Conservation (phyloP, 2,888 invertebrate genomes). For the Argyra leucocephala region DNA sequence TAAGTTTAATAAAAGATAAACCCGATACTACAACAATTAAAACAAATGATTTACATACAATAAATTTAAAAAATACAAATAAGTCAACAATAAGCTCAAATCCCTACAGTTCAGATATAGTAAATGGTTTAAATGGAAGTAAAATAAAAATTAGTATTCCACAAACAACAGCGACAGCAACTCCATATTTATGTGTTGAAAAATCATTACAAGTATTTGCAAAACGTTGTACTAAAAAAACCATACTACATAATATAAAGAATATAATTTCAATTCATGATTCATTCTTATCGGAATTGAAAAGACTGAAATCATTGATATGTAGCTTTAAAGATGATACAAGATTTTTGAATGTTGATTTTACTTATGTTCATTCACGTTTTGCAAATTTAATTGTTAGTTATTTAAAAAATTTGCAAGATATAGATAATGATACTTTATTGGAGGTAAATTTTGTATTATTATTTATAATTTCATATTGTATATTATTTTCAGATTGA, state of each 20-base stretch:
- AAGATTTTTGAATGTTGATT: slow-evolving; percentile 54
- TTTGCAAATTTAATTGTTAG: slow-evolving; percentile 54
- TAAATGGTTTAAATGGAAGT: slow-evolving; percentile 21
- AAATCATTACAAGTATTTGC: slow-evolving; percentile 58
- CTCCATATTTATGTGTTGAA: slow-evolving; percentile 50
- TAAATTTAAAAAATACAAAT: slow-evolving; percentile 18
- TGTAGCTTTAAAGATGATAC: slow-evolving; percentile 59
- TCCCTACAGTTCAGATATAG: slow-evolving; percentile 18
- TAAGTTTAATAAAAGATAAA: slow-evolving; percentile 21
- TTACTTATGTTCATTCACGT: slow-evolving; percentile 56
- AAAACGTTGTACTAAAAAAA: slow-evolving; percentile 56
- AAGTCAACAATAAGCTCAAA: slow-evolving; percentile 16
- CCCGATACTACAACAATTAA: neutral
- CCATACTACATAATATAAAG: slow-evolving; percentile 50
- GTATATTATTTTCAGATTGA: slow-evolving; percentile 25
- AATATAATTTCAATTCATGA: slow-evolving; percentile 51
- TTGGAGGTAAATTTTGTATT: slow-evolving; percentile 29
- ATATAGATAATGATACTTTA: slow-evolving; percentile 22
- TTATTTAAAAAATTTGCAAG: slow-evolving; percentile 46
- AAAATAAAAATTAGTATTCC: slow-evolving; percentile 28
- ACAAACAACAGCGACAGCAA: slow-evolving; percentile 32
- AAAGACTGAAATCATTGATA: slow-evolving; percentile 58
- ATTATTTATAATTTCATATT: neutral
- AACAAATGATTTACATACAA: slow-evolving; percentile 16
- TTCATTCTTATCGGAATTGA: slow-evolving; percentile 55